phyloP scores from a whole-genome alignment of 2,888 invertebrate species.

The Digitonthophagus gazella region DNA sequence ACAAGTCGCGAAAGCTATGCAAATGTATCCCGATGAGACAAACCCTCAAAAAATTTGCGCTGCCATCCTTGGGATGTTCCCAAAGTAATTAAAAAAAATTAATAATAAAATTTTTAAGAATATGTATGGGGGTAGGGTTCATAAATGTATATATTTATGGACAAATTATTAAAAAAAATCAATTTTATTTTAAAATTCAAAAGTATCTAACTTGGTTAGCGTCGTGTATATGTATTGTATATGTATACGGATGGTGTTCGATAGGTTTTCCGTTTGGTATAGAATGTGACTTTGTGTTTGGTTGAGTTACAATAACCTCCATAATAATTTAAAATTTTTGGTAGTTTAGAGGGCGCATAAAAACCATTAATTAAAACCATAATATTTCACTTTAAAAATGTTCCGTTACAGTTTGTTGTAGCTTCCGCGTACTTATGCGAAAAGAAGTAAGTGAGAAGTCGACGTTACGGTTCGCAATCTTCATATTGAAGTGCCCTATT shows the following conservation, averaged over 20 bases:
- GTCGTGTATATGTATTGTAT: constrained; percentile 1
- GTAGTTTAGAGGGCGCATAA: no score
- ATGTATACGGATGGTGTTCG: neutral
- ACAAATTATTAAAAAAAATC: constrained; percentile 8
- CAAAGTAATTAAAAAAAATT: constrained; percentile 36
- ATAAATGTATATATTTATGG: constrained; percentile 8
- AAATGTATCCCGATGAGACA: constrained; percentile 82
- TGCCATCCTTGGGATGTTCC: constrained; percentile 75
- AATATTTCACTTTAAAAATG: neutral
- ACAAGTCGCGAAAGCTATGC: constrained; percentile 86
- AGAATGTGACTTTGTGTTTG: no score
- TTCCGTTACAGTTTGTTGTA: no score
- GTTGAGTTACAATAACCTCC: no score
- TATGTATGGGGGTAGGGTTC: no score
- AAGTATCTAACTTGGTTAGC: constrained; percentile 29
- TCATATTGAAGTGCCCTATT: constrained; percentile 45
- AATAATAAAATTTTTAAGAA: neutral
- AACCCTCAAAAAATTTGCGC: constrained; percentile 89
- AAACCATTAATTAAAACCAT: neutral
- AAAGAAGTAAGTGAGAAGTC: constrained; percentile 27
- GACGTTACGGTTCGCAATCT: constrained; percentile 33
- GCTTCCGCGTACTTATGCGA: constrained; percentile 28
- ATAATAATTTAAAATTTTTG: no score
- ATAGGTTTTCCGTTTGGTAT: neutral
- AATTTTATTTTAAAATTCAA: constrained; percentile 28